Conservation (phyloP, 2,113 vertebrate genomes). For the Antigone vipio region DNA sequence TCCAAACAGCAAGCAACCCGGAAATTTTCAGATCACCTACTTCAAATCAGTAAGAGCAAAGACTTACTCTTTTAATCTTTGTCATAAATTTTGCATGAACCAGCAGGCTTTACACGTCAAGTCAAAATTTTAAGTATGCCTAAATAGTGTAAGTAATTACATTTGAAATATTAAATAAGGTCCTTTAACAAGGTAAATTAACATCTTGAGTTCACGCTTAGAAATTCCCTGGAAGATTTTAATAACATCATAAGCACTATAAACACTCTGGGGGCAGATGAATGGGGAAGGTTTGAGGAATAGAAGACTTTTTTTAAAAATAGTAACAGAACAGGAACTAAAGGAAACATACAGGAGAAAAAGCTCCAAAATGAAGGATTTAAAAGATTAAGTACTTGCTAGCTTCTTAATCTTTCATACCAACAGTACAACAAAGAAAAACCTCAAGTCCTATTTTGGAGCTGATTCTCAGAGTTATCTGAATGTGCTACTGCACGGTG, state of each 20-base stretch:
- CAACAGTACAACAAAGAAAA: background rate
- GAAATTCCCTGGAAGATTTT: background rate
- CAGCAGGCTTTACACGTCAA: background rate
- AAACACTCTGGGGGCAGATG: background rate
- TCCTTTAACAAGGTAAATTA: background rate
- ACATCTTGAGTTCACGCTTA: background rate
- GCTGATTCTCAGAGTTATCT: background rate
- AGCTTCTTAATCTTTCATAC: background rate
- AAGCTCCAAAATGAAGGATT: background rate
- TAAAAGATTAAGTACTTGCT: background rate
- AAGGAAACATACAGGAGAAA: accelerated
- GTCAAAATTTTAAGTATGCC: background rate
- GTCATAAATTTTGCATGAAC: background rate
- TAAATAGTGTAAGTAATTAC: background rate
- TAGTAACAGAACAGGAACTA: background rate
- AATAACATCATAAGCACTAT: background rate
- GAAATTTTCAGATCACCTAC: background rate
- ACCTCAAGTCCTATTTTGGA: background rate
- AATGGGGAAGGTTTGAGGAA: background rate
- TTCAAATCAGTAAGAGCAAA: background rate
- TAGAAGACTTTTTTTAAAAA: background rate
- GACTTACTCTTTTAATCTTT: background rate
- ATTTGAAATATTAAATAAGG: background rate
- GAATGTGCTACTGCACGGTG: background rate
- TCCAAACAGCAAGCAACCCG: background rate